phyloP scores from a whole-genome alignment of 2,797 vertebrate genomes.

The Esox lucius region DNA sequence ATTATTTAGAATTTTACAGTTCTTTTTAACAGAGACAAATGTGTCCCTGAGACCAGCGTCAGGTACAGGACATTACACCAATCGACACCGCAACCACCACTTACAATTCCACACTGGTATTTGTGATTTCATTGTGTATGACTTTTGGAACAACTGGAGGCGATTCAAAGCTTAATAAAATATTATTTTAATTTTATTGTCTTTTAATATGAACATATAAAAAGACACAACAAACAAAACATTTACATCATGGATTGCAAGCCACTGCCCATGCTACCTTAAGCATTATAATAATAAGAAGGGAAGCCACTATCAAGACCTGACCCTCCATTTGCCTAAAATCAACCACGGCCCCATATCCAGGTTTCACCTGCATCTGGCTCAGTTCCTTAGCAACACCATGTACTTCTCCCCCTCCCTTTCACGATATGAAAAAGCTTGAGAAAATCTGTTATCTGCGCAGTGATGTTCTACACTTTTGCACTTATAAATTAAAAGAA shows the following conservation, averaged over 20 bases:
- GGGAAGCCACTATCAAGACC: constrained; percentile 65
- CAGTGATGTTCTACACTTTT: constrained; percentile 48
- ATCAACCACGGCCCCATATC: constrained; percentile 70
- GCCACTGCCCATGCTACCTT: constrained; percentile 78
- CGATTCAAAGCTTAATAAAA: constrained; percentile 82
- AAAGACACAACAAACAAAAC: constrained; percentile 75
- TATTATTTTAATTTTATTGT: constrained; percentile 84
- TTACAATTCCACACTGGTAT: constrained; percentile 53
- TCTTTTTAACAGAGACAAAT: constrained; percentile 69
- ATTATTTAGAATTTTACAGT: constrained; percentile 76
- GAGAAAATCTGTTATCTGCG: constrained; percentile 42
- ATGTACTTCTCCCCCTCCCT: constrained; percentile 36
- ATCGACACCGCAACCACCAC: constrained; percentile 41
- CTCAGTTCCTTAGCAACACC: constrained; percentile 66
- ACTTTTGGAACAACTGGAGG: constrained; percentile 74
- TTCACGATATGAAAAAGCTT: constrained; percentile 43
- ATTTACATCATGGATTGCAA: constrained; percentile 81
- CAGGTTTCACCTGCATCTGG: constrained; percentile 60
- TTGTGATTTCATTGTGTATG: constrained; percentile 51
- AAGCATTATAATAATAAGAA: constrained; percentile 69
- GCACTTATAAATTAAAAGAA: constrained; percentile 48
- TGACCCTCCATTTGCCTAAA: constrained; percentile 53
- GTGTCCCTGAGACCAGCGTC: constrained; percentile 64
- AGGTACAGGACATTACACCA: constrained; percentile 61
- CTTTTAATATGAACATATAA: constrained; percentile 86